Conservation (phyloP, 1,140 invertebrate genomes). For the Macrosteles quadrilineatus region DNA sequence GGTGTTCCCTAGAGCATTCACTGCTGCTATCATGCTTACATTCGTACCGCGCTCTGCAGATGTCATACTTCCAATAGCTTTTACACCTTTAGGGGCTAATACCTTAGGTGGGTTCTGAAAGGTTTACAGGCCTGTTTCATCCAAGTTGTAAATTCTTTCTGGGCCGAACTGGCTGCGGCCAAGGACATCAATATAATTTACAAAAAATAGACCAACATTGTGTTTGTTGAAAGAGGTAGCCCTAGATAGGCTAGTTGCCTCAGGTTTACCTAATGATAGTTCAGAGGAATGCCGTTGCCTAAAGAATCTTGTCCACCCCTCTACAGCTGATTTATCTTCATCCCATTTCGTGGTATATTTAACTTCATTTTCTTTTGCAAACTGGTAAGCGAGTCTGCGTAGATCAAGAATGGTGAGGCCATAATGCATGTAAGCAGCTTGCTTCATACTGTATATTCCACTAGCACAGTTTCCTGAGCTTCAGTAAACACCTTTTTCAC, state of each 20-base stretch:
- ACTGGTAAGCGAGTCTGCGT: neutral
- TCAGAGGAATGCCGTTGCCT: conserved; percentile 17
- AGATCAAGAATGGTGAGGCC: neutral
- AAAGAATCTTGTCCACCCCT: conserved; percentile 15
- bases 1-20: neutral
- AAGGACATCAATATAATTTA: conserved; percentile 13
- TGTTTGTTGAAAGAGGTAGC: conserved; percentile 45
- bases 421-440: neutral
- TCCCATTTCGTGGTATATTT: neutral
- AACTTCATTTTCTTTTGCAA: neutral
- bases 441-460: neutral
- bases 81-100: conserved; percentile 1
- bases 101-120: conserved; percentile 8
- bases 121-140: neutral
- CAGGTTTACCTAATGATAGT: conserved; percentile 40
- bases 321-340: conserved; percentile 5
- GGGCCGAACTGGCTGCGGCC: conserved; percentile 16
- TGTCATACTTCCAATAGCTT: neutral
- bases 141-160: neutral
- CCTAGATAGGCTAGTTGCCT: conserved; percentile 44
- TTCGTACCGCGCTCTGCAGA: neutral
- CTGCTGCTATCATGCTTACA: neutral
- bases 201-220: conserved; percentile 23
- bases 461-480: neutral
- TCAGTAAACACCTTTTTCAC: neutral